Evolutionary conservation across 92 coral and sea anemone species (phyloP), one percentile per base, ranked within the genome.

Genomic region (Porites cylindrica): DNA sequence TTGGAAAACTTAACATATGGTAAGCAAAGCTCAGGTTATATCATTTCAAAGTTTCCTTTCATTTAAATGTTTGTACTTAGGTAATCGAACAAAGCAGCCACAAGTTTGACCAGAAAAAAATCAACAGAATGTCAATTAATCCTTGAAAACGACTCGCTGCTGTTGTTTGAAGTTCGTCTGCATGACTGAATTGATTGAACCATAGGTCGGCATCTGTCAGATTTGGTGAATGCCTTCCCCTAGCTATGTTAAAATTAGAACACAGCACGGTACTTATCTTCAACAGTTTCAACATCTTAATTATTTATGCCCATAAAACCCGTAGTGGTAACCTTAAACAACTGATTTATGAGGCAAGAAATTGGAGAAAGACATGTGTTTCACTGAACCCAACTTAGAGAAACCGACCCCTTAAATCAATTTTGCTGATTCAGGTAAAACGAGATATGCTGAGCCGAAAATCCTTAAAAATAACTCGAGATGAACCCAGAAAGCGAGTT

Each of bases 221-320:
- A 29, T 56, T 76, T 76, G 47, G 10, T 59, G 66, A 62, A 18
- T 54, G 3, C 21, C 7, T 17, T 0, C 66, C n/a, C 18, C 10
- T 1, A 18, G 70, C 10, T 17, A 10, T 63, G 23, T 20, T 51
- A 63, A 78, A 63, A 62, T 62, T 62, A 38, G 29, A 62, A 61
- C 82, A 4, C 82, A 63, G 50, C 75, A 80, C 14, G 84, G 66
- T 50, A 80, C 84, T 20, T 80, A 19, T 29, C 68, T 70, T 60
- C 70, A 20, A 47, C 32, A 16, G 66, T 20, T 66, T 54, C 43
- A 82, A 62, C 86, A 71, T 13, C 29, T 71, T 32, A 82, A 82
- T 70, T 82, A 82, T 82, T 82, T 59, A 82, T 82, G 79, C 17
- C 29, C 65, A 81, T 53, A 53, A 59, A 69, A 70, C 56, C 60